These are phyloP conservation scores for Drosophila paramelanica DNA, from an alignment of 2,888 invertebrate genomes.

Conservation along the genomic window DNA sequence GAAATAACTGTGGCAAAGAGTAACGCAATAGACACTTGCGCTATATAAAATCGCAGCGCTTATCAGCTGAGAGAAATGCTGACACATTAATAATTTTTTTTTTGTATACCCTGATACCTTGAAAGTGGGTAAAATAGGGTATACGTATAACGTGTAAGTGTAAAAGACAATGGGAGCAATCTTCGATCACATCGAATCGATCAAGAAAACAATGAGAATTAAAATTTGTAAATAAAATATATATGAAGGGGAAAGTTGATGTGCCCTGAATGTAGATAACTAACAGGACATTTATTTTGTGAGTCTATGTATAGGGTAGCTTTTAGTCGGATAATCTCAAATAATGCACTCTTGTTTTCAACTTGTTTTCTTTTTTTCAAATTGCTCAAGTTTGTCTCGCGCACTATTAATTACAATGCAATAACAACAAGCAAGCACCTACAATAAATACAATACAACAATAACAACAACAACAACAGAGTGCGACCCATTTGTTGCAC, in stretches of 20 bases:
- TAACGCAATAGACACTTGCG: constrained; percentile 9
- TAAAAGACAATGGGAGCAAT: no score
- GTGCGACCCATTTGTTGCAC: constrained; percentile 24
- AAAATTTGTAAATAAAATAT: no score
- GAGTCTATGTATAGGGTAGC: neutral
- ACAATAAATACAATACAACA: constrained; percentile 21
- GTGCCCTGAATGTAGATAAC: no score
- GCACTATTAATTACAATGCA: constrained; percentile 60
- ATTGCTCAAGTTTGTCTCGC: constrained; percentile 49
- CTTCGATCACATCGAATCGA: no score
- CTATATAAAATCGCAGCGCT: constrained; percentile 12
- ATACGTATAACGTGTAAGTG: no score
- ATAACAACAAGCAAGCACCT: constrained; percentile 31
- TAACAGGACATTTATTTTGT: neutral
- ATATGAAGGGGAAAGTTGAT: no score
- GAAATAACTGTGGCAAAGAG: constrained; percentile 14
- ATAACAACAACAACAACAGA: constrained; percentile 17
- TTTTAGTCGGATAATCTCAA: neutral
- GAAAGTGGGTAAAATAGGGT: neutral
- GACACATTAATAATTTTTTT: constrained; percentile 21
- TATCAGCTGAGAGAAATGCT: constrained; percentile 36
- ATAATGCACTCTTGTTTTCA: neutral
- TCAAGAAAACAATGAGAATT: no score
- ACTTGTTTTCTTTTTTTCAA: constrained; percentile 26
- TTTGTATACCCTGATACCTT: neutral